Evolutionary conservation across 2,113 vertebrate species (phyloP).

Genomic region (Synodontis membranacea): DNA sequence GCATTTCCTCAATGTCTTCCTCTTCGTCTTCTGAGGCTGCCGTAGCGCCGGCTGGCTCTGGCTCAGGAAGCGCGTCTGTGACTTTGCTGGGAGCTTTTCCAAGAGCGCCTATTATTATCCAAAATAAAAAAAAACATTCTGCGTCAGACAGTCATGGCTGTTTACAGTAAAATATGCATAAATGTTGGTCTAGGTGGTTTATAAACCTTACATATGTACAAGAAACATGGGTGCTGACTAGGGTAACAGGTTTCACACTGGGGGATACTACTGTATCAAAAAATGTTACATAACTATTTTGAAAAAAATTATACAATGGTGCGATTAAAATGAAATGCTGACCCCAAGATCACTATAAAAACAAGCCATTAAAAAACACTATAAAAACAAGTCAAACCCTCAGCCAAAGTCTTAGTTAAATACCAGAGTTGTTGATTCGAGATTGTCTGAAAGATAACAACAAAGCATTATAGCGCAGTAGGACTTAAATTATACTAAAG

Average conservation of each 20-base stretch:
- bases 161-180: not conserved
- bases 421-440: not conserved
- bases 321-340: too few relatives aligned
- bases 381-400: not conserved
- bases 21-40: constrained; percentile 80
- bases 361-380: not conserved
- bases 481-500: not conserved
- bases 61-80: constrained; percentile 87
- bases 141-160: not conserved
- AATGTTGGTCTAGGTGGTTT: not conserved
- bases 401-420: not conserved
- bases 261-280: not conserved
- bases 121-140: constrained; percentile 21
- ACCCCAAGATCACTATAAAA: not conserved
- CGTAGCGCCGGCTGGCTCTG: constrained; percentile 77
- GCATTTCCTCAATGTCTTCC: constrained; percentile 95
- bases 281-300: not conserved
- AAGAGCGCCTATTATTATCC: constrained; percentile 80
- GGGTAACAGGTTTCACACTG: not conserved
- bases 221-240: not conserved
- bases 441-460: not conserved
- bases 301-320: too few relatives aligned
- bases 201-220: not conserved
- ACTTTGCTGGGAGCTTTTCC: constrained; percentile 97
- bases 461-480: not conserved